Evolutionary conservation across 2,113 vertebrate species (phyloP).

Genomic region (Herpailurus yagouaroundi): DNA sequence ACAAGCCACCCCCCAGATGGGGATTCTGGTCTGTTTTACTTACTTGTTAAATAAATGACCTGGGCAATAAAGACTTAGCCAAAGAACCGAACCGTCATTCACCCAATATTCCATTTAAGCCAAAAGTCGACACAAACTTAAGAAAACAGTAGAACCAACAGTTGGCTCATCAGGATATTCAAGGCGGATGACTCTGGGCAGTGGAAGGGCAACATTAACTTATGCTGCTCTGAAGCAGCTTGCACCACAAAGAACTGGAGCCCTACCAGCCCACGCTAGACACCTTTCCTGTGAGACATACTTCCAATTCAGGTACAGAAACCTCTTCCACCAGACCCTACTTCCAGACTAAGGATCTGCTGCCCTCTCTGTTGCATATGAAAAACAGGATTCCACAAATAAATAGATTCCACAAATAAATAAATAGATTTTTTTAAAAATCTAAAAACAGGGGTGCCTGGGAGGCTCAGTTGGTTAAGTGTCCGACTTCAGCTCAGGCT

Average conservation of each 20-base stretch:
- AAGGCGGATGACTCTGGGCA: not conserved
- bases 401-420: no score
- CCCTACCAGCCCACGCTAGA: not conserved
- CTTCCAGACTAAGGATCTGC: not conserved
- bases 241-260: not conserved
- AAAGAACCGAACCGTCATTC: not conserved
- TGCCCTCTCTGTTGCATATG: not conserved
- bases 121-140: not conserved
- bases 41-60: not conserved
- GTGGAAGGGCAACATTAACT: not conserved
- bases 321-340: not conserved
- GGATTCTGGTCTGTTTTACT: not conserved
- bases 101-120: not conserved
- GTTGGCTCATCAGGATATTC: not conserved
- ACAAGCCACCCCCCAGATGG: not conserved
- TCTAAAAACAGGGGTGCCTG: no score
- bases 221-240: not conserved
- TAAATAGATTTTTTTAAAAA: no score
- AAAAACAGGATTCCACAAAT: not conserved
- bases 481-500: no score
- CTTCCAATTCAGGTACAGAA: not conserved
- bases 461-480: no score
- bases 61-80: not conserved
- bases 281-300: not conserved
- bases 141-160: not conserved